Evolutionary conservation across 2,888 invertebrate species (phyloP).

Genomic region (Tanytarsus gracilentus): DNA sequence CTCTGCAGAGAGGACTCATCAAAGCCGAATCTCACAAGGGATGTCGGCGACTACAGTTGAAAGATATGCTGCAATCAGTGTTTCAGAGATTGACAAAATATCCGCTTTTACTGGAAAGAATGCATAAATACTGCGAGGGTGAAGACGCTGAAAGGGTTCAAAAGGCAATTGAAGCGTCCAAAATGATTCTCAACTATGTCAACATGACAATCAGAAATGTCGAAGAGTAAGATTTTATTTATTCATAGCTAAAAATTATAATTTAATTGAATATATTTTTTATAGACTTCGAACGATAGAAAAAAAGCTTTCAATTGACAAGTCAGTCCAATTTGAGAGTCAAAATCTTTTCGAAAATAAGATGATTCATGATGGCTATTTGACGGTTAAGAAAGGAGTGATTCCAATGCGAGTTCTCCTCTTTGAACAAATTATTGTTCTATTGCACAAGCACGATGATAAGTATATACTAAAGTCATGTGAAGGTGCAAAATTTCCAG

Average conservation of each 20-base stretch:
- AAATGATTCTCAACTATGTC: conserved; percentile 69
- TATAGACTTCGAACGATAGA: conserved; percentile 65
- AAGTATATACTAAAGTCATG: conserved; percentile 68
- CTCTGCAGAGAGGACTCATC: conserved; percentile 61
- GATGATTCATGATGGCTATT: conserved; percentile 72
- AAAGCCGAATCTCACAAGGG: conserved; percentile 73
- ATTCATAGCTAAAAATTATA: not conserved
- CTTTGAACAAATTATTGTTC: conserved; percentile 72
- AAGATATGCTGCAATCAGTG: conserved; percentile 80
- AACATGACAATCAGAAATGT: conserved; percentile 77
- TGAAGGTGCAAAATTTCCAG: conserved; percentile 56
- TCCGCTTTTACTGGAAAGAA: conserved; percentile 72
- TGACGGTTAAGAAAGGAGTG: conserved; percentile 68
- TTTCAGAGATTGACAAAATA: conserved; percentile 82
- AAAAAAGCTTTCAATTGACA: conserved; percentile 59
- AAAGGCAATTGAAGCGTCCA: conserved; percentile 64
- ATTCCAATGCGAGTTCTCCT: conserved; percentile 71
- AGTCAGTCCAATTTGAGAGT: conserved; percentile 54
- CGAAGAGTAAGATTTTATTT: conserved; percentile 52
- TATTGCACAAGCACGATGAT: conserved; percentile 76
- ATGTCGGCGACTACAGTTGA: conserved; percentile 70
- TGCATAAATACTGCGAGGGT: conserved; percentile 50
- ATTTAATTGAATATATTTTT: conserved; percentile 2
- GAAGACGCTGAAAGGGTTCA: conserved; percentile 53
- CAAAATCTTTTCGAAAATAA: conserved; percentile 67